These are phyloP conservation scores for Phrynosoma platyrhinos DNA, from an alignment of 2,113 vertebrate species.

Conservation along the genomic window DNA sequence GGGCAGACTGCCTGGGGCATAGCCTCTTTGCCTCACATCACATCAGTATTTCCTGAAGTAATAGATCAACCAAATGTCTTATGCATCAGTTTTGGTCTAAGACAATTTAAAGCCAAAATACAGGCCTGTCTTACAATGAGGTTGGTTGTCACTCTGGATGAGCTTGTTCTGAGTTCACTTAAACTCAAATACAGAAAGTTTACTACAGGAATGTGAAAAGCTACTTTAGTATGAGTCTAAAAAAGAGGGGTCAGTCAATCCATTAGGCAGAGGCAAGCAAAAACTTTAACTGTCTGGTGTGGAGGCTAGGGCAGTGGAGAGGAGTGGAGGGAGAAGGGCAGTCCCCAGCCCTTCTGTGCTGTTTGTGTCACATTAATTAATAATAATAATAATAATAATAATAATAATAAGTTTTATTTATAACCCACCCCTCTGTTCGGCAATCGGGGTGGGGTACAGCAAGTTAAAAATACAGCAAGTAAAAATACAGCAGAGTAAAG, in stretches of 20 bases:
- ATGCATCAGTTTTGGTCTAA: not conserved
- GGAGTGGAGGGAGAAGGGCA: too few species aligned
- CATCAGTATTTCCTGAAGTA: constrained; percentile 15
- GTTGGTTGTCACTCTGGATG: not conserved
- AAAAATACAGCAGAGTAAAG: too few species aligned
- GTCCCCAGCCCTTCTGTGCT: too few species aligned
- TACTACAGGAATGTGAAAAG: not conserved
- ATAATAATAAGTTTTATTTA: too few species aligned
- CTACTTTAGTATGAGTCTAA: not conserved
- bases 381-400: too few species aligned
- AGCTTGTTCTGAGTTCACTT: not conserved
- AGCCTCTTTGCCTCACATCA: constrained; percentile 1
- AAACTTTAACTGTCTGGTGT: too few species aligned
- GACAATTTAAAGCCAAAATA: not conserved
- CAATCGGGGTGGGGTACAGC: too few species aligned
- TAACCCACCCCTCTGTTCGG: too few species aligned
- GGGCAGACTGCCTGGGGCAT: not conserved
- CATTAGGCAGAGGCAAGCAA: too few species aligned
- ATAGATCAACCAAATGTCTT: not conserved
- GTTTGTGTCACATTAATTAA: too few species aligned
- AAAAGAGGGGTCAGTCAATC: not conserved
- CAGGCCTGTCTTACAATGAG: constrained; percentile 10
- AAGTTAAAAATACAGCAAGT: too few species aligned
- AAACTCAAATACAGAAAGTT: constrained; percentile 7
- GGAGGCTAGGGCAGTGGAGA: too few species aligned